Evolutionary conservation across 2,797 vertebrate species (phyloP).

Genomic region (Nannoperca australis): DNA sequence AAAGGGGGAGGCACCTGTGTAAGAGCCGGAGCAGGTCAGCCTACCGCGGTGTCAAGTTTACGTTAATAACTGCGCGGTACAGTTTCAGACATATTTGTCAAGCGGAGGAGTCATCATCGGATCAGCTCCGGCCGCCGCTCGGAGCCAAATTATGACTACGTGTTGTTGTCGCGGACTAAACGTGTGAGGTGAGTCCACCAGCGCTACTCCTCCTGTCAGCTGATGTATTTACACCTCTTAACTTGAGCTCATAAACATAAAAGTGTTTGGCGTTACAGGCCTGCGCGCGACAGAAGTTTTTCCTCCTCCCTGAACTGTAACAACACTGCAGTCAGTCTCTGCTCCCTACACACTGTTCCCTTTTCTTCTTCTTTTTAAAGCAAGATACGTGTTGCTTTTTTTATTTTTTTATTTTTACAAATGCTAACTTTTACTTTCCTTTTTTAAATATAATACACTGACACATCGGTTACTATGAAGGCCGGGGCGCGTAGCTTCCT

Average conservation of each 20-base stretch:
- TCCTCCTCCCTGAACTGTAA: constrained; percentile 1
- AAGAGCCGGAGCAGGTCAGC: constrained; percentile 55
- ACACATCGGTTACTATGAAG: no score
- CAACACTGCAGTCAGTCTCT: constrained; percentile 7
- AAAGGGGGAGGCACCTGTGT: constrained; percentile 71
- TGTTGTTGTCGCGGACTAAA: constrained; percentile 53
- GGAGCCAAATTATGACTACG: constrained; percentile 24
- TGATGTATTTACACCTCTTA: constrained; percentile 38
- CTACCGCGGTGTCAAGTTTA: constrained; percentile 66
- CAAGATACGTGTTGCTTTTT: neutral
- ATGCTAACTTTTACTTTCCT: neutral
- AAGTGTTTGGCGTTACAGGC: constrained; percentile 23
- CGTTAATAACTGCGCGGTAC: constrained; percentile 53
- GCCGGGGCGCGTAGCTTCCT: neutral
- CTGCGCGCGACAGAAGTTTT: constrained; percentile 50
- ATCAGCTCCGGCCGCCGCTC: constrained; percentile 51
- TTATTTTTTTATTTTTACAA: no score
- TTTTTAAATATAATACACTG: neutral
- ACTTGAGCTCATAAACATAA: constrained; percentile 38
- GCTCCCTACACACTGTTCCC: neutral
- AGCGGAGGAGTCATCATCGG: constrained; percentile 50
- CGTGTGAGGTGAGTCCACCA: constrained; percentile 63
- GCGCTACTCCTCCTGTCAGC: constrained; percentile 21
- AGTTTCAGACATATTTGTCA: constrained; percentile 68
- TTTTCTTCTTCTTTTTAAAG: neutral